Conservation (phyloP, 2,113 vertebrate species). For the Xiphophorus couchianus region DNA sequence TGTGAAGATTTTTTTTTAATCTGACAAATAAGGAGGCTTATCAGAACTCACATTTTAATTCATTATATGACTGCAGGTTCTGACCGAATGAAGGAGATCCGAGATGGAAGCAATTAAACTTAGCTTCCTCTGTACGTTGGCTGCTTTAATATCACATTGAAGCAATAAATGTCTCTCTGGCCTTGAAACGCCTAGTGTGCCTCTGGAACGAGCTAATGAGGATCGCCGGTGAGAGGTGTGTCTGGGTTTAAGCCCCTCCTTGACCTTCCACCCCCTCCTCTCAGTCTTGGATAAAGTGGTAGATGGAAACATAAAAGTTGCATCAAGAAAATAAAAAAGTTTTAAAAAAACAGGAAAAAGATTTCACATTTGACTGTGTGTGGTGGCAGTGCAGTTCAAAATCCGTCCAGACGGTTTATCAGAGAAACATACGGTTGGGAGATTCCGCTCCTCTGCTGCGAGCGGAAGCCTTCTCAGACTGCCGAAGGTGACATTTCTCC, state of each 20-base stretch:
- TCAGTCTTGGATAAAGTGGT: background rate
- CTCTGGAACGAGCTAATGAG: background rate
- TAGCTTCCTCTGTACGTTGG: background rate
- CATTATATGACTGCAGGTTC: background rate
- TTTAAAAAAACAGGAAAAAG: background rate
- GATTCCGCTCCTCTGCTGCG: constrained; percentile 10
- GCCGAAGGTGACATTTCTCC: constrained; percentile 30
- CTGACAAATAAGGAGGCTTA: background rate
- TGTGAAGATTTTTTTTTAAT: background rate
- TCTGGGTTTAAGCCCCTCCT: background rate
- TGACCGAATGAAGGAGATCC: background rate
- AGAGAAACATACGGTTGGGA: constrained; percentile 8
- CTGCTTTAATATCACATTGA: background rate
- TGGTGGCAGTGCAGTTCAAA: background rate
- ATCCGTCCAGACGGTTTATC: constrained; percentile 7
- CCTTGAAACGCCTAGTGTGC: background rate
- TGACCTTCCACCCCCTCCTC: background rate
- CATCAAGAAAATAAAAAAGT: no score
- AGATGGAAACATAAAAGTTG: background rate
- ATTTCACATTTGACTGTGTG: background rate
- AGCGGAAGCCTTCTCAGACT: constrained; percentile 12
- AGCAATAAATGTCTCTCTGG: background rate
- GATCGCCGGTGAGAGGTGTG: background rate
- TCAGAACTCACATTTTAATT: no score
- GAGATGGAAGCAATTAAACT: background rate